A percentile compares a stretch with the other conserved stretches of the same genome.
These are phyloP conservation scores for Hydractinia echinata DNA, from an alignment of 30 jellyfish, hydroid and myxozoan genomes.

Conservation along the genomic window DNA sequence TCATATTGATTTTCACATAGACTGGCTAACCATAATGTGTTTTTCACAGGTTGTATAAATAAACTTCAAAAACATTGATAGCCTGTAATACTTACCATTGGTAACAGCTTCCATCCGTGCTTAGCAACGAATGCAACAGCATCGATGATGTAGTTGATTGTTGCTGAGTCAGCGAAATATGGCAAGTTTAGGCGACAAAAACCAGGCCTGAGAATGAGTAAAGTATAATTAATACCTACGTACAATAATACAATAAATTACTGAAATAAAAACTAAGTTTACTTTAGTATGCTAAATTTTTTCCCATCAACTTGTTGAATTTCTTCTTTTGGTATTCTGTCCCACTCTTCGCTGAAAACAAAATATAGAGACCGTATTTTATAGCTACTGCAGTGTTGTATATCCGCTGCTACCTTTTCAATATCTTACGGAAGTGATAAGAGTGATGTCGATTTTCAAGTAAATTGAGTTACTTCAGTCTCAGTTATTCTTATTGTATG, in stretches of 20 bases:
- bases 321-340: background rate
- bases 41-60: background rate
- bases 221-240: background rate
- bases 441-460: too few species aligned
- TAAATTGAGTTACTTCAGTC: too few species aligned
- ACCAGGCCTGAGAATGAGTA: constrained; percentile 58
- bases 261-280: background rate
- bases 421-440: too few species aligned
- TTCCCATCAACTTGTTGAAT: background rate
- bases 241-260: background rate
- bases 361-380: background rate
- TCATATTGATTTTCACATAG: too few species aligned
- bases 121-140: constrained; percentile 71
- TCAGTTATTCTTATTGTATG: too few species aligned
- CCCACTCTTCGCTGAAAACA: background rate
- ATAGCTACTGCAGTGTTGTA: background rate
- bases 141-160: constrained; percentile 43
- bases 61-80: background rate
- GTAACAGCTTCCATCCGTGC: constrained; percentile 80
- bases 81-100: constrained; percentile 39
- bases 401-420: too few species aligned
- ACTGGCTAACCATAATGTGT: too few species aligned
- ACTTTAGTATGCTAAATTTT: background rate
- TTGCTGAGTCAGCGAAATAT: constrained; percentile 49
- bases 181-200: constrained; percentile 79